Conservation (phyloP, 2,888 invertebrate species). For the Drosophila nr. perissopoda region DNA sequence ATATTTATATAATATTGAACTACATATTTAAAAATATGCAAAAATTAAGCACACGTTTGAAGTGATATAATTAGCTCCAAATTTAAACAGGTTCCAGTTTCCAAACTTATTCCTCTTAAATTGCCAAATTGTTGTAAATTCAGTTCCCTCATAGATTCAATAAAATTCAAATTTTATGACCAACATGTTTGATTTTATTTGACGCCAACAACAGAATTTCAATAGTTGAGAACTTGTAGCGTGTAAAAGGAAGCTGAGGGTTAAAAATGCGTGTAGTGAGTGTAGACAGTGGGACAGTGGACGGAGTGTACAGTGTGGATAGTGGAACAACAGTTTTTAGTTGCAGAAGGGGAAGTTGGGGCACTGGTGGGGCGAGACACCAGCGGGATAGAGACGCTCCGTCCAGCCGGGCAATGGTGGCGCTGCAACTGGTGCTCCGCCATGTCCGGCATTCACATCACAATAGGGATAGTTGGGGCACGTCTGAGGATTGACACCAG, state of each 20-base stretch:
- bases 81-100: not conserved
- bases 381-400: slow-evolving; percentile 85
- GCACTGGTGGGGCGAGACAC: slow-evolving; percentile 85
- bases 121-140: not conserved
- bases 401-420: slow-evolving; percentile 85
- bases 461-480: slow-evolving; percentile 87
- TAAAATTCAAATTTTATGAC: slow-evolving; percentile 38
- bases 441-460: slow-evolving; percentile 83
- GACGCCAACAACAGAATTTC: slow-evolving; percentile 77
- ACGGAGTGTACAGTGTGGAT: slow-evolving; percentile 9
- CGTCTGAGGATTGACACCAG: slow-evolving; percentile 85
- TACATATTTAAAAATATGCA: not conserved
- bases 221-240: slow-evolving; percentile 69
- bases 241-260: slow-evolving; percentile 47
- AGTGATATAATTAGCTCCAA: not conserved
- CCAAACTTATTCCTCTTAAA: not conserved
- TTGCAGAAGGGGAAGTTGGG: slow-evolving; percentile 86
- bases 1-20: no score
- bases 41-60: not conserved
- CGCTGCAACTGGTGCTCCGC: slow-evolving; percentile 80
- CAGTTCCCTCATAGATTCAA: not conserved
- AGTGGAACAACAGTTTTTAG: slow-evolving; percentile 55
- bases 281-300: slow-evolving; percentile 19
- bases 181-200: slow-evolving; percentile 74
- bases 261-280: slow-evolving; percentile 38